phyloP scores from a whole-genome alignment of 2,113 vertebrate genomes.

The Amphiprion ocellaris region DNA sequence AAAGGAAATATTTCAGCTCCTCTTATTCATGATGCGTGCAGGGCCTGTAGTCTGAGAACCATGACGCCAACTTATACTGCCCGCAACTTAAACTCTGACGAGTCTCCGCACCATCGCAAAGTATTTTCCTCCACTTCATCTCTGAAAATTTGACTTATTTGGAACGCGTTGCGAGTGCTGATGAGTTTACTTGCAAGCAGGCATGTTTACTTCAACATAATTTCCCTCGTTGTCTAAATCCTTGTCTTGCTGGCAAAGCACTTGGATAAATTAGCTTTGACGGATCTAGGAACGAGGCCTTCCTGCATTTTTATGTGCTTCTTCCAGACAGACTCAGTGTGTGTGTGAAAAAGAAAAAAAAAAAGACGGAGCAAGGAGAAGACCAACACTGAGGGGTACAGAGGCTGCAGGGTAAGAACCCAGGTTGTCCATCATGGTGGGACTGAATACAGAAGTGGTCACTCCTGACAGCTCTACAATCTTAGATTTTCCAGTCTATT shows the following conservation, averaged over 20 bases:
- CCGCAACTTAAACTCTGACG: slow-evolving; percentile 21
- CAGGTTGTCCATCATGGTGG: slow-evolving; percentile 69
- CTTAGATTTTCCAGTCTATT: slow-evolving; percentile 74
- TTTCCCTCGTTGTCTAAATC: slow-evolving; percentile 62
- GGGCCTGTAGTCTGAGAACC: slow-evolving; percentile 46
- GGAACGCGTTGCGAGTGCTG: slow-evolving; percentile 45
- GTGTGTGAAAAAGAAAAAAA: slow-evolving; percentile 2
- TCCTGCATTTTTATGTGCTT: slow-evolving; percentile 28
- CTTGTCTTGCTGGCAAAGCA: slow-evolving; percentile 45
- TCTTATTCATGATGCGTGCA: slow-evolving; percentile 53
- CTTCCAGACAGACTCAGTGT: slow-evolving; percentile 12
- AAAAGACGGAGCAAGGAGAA: neutral
- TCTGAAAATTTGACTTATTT: slow-evolving; percentile 59
- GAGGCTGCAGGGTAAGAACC: slow-evolving; percentile 28
- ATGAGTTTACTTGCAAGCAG: slow-evolving; percentile 71
- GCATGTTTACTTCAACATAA: slow-evolving; percentile 68
- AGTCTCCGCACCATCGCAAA: slow-evolving; percentile 37
- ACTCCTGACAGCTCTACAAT: slow-evolving; percentile 60
- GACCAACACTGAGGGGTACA: slow-evolving; percentile 27
- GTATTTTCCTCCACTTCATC: slow-evolving; percentile 58
- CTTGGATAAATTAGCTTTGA: slow-evolving; percentile 59
- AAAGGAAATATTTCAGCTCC: slow-evolving; percentile 62
- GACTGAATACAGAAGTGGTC: slow-evolving; percentile 70
- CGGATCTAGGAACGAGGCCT: slow-evolving; percentile 50
- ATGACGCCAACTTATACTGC: slow-evolving; percentile 59